A percentile compares a stretch with the other conserved stretches of the same genome.
These are phyloP conservation scores for Perognathus longimembris DNA, from an alignment of 2,113 vertebrate genomes.

Conservation along the genomic window DNA sequence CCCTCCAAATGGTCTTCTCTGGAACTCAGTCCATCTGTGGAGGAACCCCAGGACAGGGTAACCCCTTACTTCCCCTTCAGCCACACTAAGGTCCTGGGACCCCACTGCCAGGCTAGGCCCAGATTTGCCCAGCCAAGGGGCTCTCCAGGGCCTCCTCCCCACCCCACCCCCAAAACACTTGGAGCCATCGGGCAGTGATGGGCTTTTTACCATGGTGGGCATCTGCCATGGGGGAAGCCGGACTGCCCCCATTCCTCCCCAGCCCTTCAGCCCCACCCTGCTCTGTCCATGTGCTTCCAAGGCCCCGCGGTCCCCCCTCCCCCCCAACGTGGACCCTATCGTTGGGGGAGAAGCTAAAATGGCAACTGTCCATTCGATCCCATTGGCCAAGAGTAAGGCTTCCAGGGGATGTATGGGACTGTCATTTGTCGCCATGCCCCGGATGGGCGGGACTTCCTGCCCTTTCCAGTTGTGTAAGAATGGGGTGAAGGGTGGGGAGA, in stretches of 20 bases:
- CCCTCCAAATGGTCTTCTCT: slow-evolving; percentile 66
- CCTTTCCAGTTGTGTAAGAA: neutral
- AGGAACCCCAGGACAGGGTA: slow-evolving; percentile 51
- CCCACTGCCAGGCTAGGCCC: slow-evolving; percentile 79
- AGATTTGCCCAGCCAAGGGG: slow-evolving; percentile 67
- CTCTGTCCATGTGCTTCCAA: slow-evolving; percentile 76
- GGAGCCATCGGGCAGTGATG: slow-evolving; percentile 80
- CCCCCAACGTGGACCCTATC: slow-evolving; percentile 52
- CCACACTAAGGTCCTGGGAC: slow-evolving; percentile 56
- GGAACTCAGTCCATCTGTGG: slow-evolving; percentile 62
- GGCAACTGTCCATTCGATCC: slow-evolving; percentile 61
- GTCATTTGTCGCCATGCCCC: neutral
- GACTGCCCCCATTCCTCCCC: slow-evolving; percentile 78
- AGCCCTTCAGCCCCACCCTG: slow-evolving; percentile 55
- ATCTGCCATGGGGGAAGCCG: slow-evolving; percentile 36
- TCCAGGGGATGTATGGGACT: slow-evolving; percentile 60
- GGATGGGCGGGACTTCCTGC: slow-evolving; percentile 37
- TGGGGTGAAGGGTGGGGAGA: neutral
- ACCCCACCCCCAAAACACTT: slow-evolving; percentile 67
- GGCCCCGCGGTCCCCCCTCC: slow-evolving; percentile 46
- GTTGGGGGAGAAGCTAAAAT: slow-evolving; percentile 60
- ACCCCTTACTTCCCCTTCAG: neutral
- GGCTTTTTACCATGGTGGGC: slow-evolving; percentile 44
- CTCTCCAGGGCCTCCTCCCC: slow-evolving; percentile 6
- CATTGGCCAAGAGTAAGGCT: slow-evolving; percentile 70